Percentiles rank a stretch among this genome's conserved stretches.
These are phyloP conservation scores for Podabrus alpinus DNA, from an alignment of 2,888 invertebrate genomes.

Conservation along the genomic window DNA sequence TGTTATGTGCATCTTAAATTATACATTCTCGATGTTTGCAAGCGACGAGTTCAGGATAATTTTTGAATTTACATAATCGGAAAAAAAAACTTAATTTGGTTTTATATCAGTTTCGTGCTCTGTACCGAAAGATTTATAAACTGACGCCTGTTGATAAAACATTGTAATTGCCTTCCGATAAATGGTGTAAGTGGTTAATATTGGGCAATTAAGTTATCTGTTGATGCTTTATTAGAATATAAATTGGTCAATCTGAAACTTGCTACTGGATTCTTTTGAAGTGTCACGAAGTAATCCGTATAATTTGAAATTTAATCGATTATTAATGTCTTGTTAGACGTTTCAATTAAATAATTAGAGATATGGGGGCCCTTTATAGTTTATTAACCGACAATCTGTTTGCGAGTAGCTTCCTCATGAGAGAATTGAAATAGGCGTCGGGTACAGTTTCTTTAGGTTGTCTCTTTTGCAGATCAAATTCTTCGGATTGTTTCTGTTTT, in stretches of 20 bases:
- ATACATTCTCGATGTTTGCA: background rate
- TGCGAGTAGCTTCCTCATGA: too few relatives aligned
- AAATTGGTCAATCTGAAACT: background rate
- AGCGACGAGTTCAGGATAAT: background rate
- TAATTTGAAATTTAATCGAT: background rate
- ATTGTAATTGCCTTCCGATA: background rate
- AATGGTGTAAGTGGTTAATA: background rate
- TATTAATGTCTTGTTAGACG: background rate
- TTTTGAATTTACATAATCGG: background rate
- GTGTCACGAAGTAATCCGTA: background rate
- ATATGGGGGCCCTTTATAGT: background rate
- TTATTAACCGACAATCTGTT: background rate
- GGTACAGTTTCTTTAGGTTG: too few relatives aligned
- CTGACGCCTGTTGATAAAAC: background rate
- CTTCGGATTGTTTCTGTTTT: background rate
- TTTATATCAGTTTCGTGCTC: background rate
- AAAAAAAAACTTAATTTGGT: background rate
- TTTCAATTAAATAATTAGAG: background rate
- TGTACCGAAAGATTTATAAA: background rate
- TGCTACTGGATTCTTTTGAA: background rate
- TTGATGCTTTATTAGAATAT: background rate
- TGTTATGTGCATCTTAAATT: constrained; percentile 26
- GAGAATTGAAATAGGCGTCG: too few relatives aligned
- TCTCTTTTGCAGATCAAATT: background rate
- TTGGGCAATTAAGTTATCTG: constrained; percentile 1